Evolutionary conservation across 2,797 vertebrate genomes (phyloP), one percentile per base, ranked within the genome.

Genomic region (Sebastes iracundus): DNA sequence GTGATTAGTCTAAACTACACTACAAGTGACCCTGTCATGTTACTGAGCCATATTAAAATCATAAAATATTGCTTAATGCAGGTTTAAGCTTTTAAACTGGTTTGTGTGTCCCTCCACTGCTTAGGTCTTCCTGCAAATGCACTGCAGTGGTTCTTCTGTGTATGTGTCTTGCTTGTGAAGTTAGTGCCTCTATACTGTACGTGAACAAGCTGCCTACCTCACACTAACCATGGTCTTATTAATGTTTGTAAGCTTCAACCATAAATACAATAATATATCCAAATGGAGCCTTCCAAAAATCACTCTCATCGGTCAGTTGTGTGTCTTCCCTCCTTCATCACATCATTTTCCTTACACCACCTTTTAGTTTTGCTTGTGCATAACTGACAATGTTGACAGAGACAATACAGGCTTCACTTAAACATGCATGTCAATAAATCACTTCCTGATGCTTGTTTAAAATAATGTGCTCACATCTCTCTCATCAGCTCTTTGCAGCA

Each of bases 81-180:
- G 58, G 28, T 65, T 68, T 5, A 72, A 22, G 7, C 63, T 56
- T 69, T 33, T 10, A 53, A 66, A 55, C 12, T 0, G 20, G 3
- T 55, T 30, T 72, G 18, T 33, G 7, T 18, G 27, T 55, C 33
- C n/a, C 18, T 55, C 7, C 53, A 53, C 23, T 20, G 59, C 52
- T 23, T 22, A 7, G 22, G 23, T 11, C 63, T 55, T 32, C 42
- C 55, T 53, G 11, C 1, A 61, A 68, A 60, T 70, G 25, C 4
- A 53, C 78, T 74, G 86, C 86, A 83, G 72, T 62, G 55, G 32
- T 23, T 76, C 18, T n/a, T 63, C 20, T 76, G 16, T 75, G 42
- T 68, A 18, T 58, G 42, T 66, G 68, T 49, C 12, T 5, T 56
- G 65, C 3, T 30, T 75, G 32, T 76, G 35, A 42, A 61, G 59